A percentile compares a stretch with the other conserved stretches of the same genome.
Conservation (phyloP, 2,113 vertebrate genomes). For the Scatophagus argus region DNA sequence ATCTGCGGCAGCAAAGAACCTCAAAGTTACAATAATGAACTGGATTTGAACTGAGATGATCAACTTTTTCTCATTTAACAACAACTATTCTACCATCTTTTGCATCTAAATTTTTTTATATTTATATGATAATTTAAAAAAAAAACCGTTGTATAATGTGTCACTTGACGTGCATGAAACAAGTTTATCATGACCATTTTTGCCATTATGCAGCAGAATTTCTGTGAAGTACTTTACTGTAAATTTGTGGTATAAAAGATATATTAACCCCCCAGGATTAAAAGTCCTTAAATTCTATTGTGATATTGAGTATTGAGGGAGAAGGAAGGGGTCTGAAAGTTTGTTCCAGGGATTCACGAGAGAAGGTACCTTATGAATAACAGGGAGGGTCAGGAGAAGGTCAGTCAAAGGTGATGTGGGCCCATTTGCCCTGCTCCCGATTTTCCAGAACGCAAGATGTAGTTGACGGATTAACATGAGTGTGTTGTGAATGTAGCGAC, state of each 20-base stretch:
- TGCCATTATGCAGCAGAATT: not conserved
- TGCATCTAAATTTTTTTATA: not conserved
- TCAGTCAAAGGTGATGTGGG: constrained; percentile 29
- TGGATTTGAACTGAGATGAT: not conserved
- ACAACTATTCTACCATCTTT: not conserved
- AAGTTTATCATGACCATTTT: not conserved
- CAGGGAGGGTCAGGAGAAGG: not conserved
- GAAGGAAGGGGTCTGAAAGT: not conserved
- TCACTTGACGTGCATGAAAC: not conserved
- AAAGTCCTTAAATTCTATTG: not conserved
- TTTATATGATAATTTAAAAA: not conserved
- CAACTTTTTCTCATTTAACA: not conserved
- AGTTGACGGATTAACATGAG: constrained; percentile 17
- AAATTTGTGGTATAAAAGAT: not conserved
- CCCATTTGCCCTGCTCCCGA: not conserved
- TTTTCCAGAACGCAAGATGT: constrained; percentile 14
- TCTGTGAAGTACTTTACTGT: too few species aligned
- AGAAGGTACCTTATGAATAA: not conserved
- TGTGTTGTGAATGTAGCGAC: constrained; percentile 16
- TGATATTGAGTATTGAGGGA: too few species aligned
- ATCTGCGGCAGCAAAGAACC: too few species aligned
- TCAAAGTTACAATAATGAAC: not conserved
- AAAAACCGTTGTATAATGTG: not conserved
- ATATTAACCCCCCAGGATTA: not conserved
- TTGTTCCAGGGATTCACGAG: not conserved